phyloP scores from a whole-genome alignment of 2,113 vertebrate species.

The Maccullochella peelii region DNA sequence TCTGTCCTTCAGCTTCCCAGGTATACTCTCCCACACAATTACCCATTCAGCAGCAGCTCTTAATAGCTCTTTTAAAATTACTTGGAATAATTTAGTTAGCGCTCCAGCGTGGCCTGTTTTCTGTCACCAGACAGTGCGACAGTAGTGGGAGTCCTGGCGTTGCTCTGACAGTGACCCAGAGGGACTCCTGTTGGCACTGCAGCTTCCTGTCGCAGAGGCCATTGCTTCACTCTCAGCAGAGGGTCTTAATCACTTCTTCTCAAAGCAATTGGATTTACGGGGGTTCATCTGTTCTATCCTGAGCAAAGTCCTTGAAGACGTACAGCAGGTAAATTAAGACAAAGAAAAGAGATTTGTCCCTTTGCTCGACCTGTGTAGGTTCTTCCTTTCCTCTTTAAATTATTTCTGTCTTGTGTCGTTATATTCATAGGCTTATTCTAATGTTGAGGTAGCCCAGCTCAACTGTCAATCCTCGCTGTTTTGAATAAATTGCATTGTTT shows the following conservation, averaged over 20 bases:
- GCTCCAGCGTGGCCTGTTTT: conserved; percentile 56
- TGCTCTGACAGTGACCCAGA: conserved; percentile 28
- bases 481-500: not conserved
- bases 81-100: conserved; percentile 59
- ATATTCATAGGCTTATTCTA: conserved; percentile 7
- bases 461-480: not conserved
- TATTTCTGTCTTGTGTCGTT: not conserved
- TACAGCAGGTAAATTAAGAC: conserved; percentile 30
- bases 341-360: conserved; percentile 27
- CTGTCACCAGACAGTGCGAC: conserved; percentile 47
- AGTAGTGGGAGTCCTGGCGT: conserved; percentile 18
- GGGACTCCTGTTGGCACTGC: conserved; percentile 28
- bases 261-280: conserved; percentile 35
- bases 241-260: conserved; percentile 56
- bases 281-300: conserved; percentile 28
- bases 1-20: conserved; percentile 62
- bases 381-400: conserved; percentile 12
- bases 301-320: conserved; percentile 43
- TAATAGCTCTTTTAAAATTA: conserved; percentile 59
- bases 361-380: not conserved
- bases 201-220: conserved; percentile 37
- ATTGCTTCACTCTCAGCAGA: conserved; percentile 21
- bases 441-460: not conserved
- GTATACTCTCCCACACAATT: conserved; percentile 57
- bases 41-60: conserved; percentile 58